A percentile compares a stretch with the other conserved stretches of the same genome.
Conservation (phyloP, 2,113 vertebrate species). For the Ophthalmolycus amberensis region DNA sequence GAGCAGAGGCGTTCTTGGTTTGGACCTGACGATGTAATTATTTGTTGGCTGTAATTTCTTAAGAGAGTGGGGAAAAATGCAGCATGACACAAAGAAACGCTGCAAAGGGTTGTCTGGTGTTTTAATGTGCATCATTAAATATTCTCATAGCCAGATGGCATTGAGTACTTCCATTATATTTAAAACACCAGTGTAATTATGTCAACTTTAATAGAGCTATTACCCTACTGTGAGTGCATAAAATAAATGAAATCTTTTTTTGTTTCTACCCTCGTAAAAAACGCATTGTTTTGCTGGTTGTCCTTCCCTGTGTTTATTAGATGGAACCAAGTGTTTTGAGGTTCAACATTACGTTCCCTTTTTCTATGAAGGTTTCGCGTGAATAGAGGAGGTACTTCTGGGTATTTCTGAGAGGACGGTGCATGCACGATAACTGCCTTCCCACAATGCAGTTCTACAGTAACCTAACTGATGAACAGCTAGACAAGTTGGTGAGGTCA, state of each 20-base stretch:
- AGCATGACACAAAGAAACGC: background rate
- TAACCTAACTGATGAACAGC: no score
- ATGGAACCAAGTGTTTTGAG: background rate
- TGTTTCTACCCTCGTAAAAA: background rate
- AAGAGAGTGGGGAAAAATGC: background rate
- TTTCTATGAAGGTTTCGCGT: background rate
- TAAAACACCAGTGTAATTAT: background rate
- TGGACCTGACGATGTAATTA: background rate
- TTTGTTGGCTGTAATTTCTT: background rate
- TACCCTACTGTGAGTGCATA: background rate
- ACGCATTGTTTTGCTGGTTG: background rate
- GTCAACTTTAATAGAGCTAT: constrained; percentile 8
- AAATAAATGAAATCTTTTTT: background rate
- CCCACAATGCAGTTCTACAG: no score
- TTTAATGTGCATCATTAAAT: constrained; percentile 20
- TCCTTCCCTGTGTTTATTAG: background rate
- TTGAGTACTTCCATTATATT: constrained; percentile 3
- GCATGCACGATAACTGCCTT: no score
- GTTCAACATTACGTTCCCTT: background rate
- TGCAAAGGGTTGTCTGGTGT: background rate
- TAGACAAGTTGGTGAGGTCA: no score
- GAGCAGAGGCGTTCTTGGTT: background rate
- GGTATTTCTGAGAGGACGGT: no score
- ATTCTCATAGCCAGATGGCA: constrained; percentile 17
- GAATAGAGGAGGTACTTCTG: background rate